Conservation (phyloP, 2,888 invertebrate genomes). For the Euproctis similis region DNA sequence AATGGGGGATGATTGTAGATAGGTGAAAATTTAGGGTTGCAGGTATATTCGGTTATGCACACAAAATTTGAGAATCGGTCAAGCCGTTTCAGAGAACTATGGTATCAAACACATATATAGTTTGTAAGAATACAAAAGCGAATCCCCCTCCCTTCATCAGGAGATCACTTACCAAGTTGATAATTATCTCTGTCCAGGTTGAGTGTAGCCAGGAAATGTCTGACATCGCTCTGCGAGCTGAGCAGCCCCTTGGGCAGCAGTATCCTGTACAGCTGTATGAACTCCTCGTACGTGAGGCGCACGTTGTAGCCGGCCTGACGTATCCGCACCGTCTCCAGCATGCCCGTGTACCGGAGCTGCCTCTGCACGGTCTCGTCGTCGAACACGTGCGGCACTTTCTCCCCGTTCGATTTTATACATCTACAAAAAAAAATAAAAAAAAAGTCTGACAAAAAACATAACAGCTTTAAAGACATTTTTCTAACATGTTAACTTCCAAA, state of each 20-base stretch:
- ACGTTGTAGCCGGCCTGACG: conserved; percentile 97
- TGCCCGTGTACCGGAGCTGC: conserved; percentile 92
- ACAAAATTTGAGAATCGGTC: no score
- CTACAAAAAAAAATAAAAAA: conserved; percentile 58
- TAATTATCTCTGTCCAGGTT: conserved; percentile 93
- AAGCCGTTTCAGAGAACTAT: no score
- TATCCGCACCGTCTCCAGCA: conserved; percentile 96
- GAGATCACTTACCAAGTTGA: conserved; percentile 80
- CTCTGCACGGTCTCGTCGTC: conserved; percentile 95
- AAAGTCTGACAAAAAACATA: no score
- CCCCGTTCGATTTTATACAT: conserved; percentile 96
- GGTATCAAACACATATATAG: no score
- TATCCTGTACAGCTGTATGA: conserved; percentile 93
- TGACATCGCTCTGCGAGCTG: conserved; percentile 90
- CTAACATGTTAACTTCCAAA: no score
- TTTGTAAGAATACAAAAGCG: no score
- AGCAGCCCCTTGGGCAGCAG: conserved; percentile 89
- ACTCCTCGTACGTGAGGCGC: conserved; percentile 93
- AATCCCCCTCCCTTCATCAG: no score
- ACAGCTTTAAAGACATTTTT: no score
- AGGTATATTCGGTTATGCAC: no score
- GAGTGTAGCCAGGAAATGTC: conserved; percentile 87
- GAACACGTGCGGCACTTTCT: conserved; percentile 94
- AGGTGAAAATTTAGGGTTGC: no score
- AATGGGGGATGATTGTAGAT: no score